A percentile compares a stretch with the other conserved stretches of the same genome.
These are phyloP conservation scores for Drosophila nigromelanica DNA, from an alignment of 1,140 invertebrate species.

Conservation along the genomic window DNA sequence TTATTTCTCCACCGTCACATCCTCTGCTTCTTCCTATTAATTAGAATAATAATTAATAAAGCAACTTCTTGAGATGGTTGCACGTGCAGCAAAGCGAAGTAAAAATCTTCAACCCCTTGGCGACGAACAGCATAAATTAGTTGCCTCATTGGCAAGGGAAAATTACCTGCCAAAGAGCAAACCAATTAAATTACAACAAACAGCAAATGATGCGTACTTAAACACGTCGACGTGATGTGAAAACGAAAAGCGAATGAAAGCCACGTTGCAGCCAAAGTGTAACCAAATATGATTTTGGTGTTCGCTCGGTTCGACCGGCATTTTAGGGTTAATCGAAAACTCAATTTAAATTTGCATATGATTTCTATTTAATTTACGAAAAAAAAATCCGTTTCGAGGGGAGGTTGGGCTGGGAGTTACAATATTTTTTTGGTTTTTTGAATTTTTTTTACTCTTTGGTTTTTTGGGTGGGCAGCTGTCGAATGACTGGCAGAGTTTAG, in stretches of 20 bases:
- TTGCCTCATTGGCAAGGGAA: constrained; percentile 56
- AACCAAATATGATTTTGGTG: constrained; percentile 62
- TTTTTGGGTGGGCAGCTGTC: constrained; percentile 36
- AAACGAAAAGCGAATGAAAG: constrained; percentile 21
- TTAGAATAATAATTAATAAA: constrained; percentile 83
- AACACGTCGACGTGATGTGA: constrained; percentile 78
- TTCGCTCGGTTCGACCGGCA: not conserved
- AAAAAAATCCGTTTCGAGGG: constrained; percentile 29
- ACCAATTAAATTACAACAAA: constrained; percentile 80
- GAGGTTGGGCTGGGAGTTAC: constrained; percentile 11
- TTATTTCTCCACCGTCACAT: constrained; percentile 26
- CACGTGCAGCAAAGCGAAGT: constrained; percentile 56
- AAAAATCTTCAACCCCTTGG: constrained; percentile 29
- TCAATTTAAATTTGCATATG: constrained; percentile 75
- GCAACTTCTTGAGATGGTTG: constrained; percentile 62
- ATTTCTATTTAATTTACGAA: constrained; percentile 73
- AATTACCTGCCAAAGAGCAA: constrained; percentile 59
- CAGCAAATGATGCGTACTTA: constrained; percentile 80
- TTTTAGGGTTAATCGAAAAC: constrained; percentile 72
- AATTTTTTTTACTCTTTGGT: not conserved
- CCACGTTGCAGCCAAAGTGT: constrained; percentile 20
- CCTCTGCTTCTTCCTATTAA: constrained; percentile 72
- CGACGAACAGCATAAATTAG: constrained; percentile 66
- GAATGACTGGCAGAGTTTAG: constrained; percentile 67
- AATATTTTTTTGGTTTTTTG: constrained; percentile 10